Conservation (phyloP, 2,113 vertebrate genomes). For the Peromyscus maniculatus region DNA sequence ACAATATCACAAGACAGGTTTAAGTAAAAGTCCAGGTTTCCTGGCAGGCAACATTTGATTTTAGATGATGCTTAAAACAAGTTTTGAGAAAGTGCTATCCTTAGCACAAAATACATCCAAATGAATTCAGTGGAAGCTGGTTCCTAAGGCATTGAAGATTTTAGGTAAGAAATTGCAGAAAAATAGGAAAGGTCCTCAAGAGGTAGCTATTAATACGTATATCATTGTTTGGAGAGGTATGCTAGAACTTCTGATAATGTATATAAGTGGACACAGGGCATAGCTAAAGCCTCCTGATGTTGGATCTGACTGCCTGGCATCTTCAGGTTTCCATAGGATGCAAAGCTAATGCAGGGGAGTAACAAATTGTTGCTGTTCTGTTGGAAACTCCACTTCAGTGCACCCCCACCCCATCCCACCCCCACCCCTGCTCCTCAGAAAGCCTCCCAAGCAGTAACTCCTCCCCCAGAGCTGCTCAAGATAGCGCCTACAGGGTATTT, state of each 20-base stretch:
- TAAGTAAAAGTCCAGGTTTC: neutral
- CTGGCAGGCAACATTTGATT: neutral
- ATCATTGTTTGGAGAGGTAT: neutral
- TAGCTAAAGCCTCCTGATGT: neutral
- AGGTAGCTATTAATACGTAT: neutral
- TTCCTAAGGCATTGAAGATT: neutral
- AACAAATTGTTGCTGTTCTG: neutral
- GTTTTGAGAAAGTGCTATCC: neutral
- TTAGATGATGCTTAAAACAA: constrained; percentile 5
- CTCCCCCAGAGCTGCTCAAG: too few relatives aligned
- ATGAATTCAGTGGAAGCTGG: neutral
- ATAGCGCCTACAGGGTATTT: too few relatives aligned
- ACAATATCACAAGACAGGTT: neutral
- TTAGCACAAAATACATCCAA: constrained; percentile 1
- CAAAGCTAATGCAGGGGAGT: neutral
- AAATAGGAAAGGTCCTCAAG: neutral
- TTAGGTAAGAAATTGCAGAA: neutral
- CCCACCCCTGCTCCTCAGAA: too few relatives aligned
- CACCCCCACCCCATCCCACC: too few relatives aligned
- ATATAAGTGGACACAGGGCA: neutral
- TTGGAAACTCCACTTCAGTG: too few relatives aligned
- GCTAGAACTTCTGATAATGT: neutral
- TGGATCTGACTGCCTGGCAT: neutral
- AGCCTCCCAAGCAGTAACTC: too few relatives aligned
- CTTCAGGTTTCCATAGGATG: neutral